A percentile compares a stretch with the other conserved stretches of the same genome.
Evolutionary conservation across 1,140 invertebrate species (phyloP).

Genomic region (Platyscapa corneri): DNA sequence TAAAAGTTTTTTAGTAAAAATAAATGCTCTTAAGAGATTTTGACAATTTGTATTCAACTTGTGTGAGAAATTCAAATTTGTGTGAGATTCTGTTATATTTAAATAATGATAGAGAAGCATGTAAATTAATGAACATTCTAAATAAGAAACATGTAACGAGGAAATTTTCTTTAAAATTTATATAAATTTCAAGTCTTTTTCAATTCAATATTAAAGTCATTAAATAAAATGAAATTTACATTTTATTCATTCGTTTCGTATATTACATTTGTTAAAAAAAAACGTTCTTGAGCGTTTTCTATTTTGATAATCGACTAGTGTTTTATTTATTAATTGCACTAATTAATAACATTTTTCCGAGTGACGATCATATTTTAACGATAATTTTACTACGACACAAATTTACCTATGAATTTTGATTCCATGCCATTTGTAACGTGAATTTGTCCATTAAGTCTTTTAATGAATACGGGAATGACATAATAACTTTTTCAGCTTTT

Average conservation of each 20-base stretch:
- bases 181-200: neutral
- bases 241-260: neutral
- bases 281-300: neutral
- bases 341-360: too few relatives aligned
- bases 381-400: too few relatives aligned
- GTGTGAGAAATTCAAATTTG: too few relatives aligned
- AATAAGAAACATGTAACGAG: neutral
- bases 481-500: slow-evolving; percentile 84
- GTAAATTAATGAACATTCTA: neutral
- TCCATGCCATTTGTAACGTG: too few relatives aligned
- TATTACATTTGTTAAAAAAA: neutral
- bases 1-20: neutral
- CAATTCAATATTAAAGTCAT: neutral
- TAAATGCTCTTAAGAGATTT: too few relatives aligned
- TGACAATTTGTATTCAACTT: too few relatives aligned
- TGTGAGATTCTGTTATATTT: neutral
- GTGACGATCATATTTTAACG: too few relatives aligned
- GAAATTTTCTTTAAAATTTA: neutral
- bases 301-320: neutral
- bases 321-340: too few relatives aligned
- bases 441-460: neutral
- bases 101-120: neutral
- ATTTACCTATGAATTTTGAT: too few relatives aligned
- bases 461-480: neutral
- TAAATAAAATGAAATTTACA: neutral